Base-by-base conservation (phyloP, 2,888 invertebrate genomes). In the Hyposoter didymator region DNA sequence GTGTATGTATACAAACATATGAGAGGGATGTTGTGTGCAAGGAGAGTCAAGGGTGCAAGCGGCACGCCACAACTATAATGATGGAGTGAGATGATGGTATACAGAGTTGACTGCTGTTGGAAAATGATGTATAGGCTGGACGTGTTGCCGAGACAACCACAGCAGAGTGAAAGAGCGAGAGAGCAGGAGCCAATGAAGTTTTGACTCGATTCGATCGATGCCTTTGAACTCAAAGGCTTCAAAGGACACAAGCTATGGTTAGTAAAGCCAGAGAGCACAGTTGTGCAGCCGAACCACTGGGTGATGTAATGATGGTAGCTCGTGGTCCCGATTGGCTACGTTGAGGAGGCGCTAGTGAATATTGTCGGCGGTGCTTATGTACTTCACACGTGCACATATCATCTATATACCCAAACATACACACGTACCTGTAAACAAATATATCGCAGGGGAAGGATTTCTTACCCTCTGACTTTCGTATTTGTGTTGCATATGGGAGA, bases 201-300 rank as follows among this genome's bases (percentile, higher is more conserved):
- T 83, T 69, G 80, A 83, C 78, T 52, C 39, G 76, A 80, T 81
- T 72, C 80, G 83, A 85, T 85, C 83, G 85, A 85, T 85, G 64
- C 83, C 85, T 85, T 85, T 85, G 83, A 78, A 45, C 59, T 45
- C 67, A 22, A 39, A 73, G 72, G 73, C 72, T 64, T 83, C 85
- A 85, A 85, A 85, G 85, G 62, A 66, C 64, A 55, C 45, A 59
- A n/a, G 55, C 32, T 52, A 47, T 62, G 28, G 52, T 49, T 47
- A 69, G 64, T 45, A 67, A 74, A 49, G 79, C 43, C 52, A 69
- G 67, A 66, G 43, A 59, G 62, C 49, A 43, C 39, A 73, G 75
- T 69, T 43, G 69, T 78, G 43, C 43, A 79, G 76, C 49, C 35
- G 76, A 72, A 72, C 76, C 76, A 78, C 62, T 76, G 47, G 66